Evolutionary conservation across 2,797 vertebrate species (phyloP), one percentile per base, ranked within the genome.

Genomic region (Picus viridis): DNA sequence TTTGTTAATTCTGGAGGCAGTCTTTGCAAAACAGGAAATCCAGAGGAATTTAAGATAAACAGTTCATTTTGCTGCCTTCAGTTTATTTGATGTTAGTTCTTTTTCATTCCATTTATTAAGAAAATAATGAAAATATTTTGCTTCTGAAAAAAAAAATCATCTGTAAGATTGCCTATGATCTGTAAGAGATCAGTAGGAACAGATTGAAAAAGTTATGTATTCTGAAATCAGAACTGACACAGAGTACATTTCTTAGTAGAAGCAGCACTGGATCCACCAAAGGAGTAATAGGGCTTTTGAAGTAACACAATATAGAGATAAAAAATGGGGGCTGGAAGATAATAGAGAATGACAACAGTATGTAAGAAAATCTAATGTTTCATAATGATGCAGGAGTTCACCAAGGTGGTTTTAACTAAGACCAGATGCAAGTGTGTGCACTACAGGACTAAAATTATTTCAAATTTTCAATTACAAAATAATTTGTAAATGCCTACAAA

Each of bases 341-440:
- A 43, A 53, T 0, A 4, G 63, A 59, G 77, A 88, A 89, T 79
- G 92, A 53, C 69, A 75, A 10, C 65, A 72, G 77, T 74, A 71
- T 82, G 80, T 95, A 64, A 73, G 83, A 78, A 95, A 70, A 93
- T 71, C 30, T 92, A 7, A 3, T 63, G 49, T 88, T 93, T 89
- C 22, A 7, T 53, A 16, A 43, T 36, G 71, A 76, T 76, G 68
- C 71, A 93, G 58, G 54, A 92, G 32, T 90, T 90, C 58, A 68
- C 18, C 61, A 74, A 34, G 71, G 51, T n/a, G 9, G 20, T 82
- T 86, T 32, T 78, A 73, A 78, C 49, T 74, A 62, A 87, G 83
- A 74, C 59, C 70, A 92, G 59, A 34, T 70, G 77, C 36, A 81
- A 65, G 47, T 32, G 51, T 70, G 63, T 76, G 85, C 39, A 23